Conservation (phyloP, 2,888 invertebrate species). For the Quadroppia sp. region DNA sequence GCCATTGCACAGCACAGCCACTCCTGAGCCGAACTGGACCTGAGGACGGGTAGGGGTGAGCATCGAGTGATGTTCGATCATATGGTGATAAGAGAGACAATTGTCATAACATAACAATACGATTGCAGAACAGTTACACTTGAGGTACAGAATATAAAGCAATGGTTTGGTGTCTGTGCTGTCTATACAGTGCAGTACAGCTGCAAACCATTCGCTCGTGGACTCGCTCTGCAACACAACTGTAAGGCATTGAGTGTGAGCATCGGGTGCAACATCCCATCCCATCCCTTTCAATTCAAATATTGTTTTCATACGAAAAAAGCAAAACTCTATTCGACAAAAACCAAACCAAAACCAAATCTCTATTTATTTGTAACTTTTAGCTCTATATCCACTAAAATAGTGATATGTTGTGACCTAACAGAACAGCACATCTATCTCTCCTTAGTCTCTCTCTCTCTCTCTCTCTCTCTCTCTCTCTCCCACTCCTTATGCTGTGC, state of each 20-base stretch:
- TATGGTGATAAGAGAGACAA: conserved; percentile 4
- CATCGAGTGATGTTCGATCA: background rate
- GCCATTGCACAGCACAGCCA: background rate
- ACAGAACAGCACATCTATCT: background rate
- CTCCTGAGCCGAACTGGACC: conserved; percentile 6
- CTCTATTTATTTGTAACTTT: conserved; percentile 6
- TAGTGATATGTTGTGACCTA: background rate
- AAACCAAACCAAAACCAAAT: background rate
- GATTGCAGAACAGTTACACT: conserved; percentile 2
- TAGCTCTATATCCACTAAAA: conserved; percentile 8
- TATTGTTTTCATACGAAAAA: background rate
- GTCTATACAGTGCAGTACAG: background rate
- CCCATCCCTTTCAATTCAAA: background rate
- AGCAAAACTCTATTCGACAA: background rate
- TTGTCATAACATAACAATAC: background rate
- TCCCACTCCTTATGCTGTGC: background rate
- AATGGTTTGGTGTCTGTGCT: background rate
- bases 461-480: conserved; percentile 17
- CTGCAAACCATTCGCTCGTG: background rate
- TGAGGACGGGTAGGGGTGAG: background rate
- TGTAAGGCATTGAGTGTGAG: background rate
- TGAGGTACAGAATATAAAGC: background rate
- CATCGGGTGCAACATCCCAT: conserved; percentile 10
- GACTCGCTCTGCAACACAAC: background rate
- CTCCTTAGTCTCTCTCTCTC: conserved; percentile 12